phyloP scores from a whole-genome alignment of 2,113 vertebrate species.

The Pteropus alecto region DNA sequence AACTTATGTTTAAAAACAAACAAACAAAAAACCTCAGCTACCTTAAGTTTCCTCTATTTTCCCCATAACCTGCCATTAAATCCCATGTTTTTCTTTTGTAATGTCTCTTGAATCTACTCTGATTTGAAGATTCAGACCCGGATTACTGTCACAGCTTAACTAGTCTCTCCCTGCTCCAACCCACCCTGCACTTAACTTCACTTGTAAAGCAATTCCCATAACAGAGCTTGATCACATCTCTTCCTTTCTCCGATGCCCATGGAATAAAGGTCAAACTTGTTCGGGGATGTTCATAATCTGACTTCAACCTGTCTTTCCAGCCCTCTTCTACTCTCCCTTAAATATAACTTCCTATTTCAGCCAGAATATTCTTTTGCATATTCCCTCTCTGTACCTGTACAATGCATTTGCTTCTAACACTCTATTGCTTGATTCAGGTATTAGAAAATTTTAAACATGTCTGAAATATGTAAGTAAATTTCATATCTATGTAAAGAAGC shows the following conservation, averaged over 20 bases:
- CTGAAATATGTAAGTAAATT: neutral
- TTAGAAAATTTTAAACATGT: neutral
- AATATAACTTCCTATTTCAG: neutral
- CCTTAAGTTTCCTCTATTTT: neutral
- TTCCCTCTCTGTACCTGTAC: neutral
- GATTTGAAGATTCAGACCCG: neutral
- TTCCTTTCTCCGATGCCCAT: neutral
- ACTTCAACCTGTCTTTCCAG: neutral
- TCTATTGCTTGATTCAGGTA: neutral
- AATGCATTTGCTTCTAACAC: neutral
- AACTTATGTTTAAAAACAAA: no score
- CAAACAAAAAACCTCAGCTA: no score
- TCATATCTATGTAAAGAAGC: neutral
- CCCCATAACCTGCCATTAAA: neutral
- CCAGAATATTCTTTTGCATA: neutral
- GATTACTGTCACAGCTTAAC: neutral
- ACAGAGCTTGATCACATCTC: neutral
- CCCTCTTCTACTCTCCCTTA: neutral
- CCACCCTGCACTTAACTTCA: neutral
- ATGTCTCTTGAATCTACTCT: neutral
- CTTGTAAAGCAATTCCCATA: neutral
- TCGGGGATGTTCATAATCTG: neutral
- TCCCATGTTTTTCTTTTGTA: neutral
- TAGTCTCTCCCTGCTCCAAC: neutral
- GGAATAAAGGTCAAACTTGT: neutral